These are phyloP conservation scores for Taurulus bubalis DNA, from an alignment of 2,113 vertebrate genomes.

Conservation along the genomic window DNA sequence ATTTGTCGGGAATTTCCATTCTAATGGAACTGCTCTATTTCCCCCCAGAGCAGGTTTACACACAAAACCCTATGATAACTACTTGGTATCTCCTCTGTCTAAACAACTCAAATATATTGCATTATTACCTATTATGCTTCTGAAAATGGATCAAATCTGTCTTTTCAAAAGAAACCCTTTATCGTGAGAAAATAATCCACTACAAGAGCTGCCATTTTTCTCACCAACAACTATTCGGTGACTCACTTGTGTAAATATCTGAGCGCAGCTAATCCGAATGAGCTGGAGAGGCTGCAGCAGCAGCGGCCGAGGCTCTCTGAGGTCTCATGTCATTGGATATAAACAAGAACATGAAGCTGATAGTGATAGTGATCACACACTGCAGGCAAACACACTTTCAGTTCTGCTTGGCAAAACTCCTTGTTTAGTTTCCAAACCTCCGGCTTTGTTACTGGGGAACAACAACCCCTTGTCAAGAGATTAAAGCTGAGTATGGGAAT, in stretches of 20 bases:
- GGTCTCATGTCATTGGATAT: too few species aligned
- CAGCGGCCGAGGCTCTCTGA: not conserved
- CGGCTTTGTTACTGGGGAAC: slow-evolving; percentile 32
- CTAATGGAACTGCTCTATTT: not conserved
- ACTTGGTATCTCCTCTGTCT: not conserved
- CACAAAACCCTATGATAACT: not conserved
- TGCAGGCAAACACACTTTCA: not conserved
- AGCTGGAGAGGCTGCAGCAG: not conserved
- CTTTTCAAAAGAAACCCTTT: not conserved
- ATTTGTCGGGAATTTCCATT: not conserved
- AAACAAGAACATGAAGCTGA: not conserved
- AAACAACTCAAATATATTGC: not conserved
- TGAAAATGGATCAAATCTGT: not conserved
- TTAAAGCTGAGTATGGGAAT: slow-evolving; percentile 20
- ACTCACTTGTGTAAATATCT: slow-evolving; percentile 10
- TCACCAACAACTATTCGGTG: not conserved
- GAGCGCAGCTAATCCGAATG: not conserved
- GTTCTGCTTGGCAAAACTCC: slow-evolving; percentile 16
- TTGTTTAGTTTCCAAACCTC: slow-evolving; percentile 33
- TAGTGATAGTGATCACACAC: slow-evolving; percentile 16
- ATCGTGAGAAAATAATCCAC: not conserved
- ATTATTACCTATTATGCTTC: not conserved
- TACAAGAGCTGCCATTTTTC: not conserved
- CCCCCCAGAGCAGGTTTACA: not conserved
- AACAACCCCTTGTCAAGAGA: not conserved